Percentiles rank a stretch among this genome's conserved stretches.
Evolutionary conservation across 2,797 vertebrate genomes (phyloP).

Genomic region (Centropyge bicolor): DNA sequence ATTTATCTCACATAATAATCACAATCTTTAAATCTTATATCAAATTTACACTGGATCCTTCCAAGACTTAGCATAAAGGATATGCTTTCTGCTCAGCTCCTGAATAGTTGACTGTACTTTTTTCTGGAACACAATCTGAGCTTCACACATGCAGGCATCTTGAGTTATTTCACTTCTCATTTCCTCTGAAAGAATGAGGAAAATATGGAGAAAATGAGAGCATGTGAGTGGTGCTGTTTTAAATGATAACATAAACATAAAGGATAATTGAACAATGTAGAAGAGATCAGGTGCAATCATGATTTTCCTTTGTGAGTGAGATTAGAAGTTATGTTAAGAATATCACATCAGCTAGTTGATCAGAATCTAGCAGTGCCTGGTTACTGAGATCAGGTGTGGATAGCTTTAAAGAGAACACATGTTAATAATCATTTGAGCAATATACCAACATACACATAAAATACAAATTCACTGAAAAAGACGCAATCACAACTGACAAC

Average conservation of each 20-base stretch:
- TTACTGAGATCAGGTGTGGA: neutral
- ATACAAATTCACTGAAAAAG: conserved; percentile 3
- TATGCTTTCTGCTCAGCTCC: conserved; percentile 91
- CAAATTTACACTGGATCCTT: neutral
- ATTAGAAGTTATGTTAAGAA: conserved; percentile 27
- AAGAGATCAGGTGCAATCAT: conserved; percentile 2
- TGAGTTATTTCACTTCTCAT: conserved; percentile 83
- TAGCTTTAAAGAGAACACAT: neutral
- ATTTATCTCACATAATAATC: neutral
- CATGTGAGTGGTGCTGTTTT: neutral
- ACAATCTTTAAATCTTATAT: neutral
- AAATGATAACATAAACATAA: neutral
- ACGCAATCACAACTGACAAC: conserved; percentile 17
- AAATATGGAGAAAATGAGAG: neutral
- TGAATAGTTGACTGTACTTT: conserved; percentile 89
- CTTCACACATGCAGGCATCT: conserved; percentile 93
- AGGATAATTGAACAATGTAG: conserved; percentile 1
- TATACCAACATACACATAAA: conserved; percentile 12
- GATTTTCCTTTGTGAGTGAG: conserved; percentile 38
- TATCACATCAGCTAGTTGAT: conserved; percentile 13
- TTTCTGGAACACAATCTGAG: conserved; percentile 91
- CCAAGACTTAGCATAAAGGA: conserved; percentile 85
- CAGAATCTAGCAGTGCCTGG: neutral
- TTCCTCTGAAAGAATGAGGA: conserved; percentile 83
- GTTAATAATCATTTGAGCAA: conserved; percentile 10